A percentile compares a stretch with the other conserved stretches of the same genome.
These are phyloP conservation scores for Pseudomyrmex sp. DNA, from an alignment of 1,140 invertebrate genomes.

Conservation along the genomic window DNA sequence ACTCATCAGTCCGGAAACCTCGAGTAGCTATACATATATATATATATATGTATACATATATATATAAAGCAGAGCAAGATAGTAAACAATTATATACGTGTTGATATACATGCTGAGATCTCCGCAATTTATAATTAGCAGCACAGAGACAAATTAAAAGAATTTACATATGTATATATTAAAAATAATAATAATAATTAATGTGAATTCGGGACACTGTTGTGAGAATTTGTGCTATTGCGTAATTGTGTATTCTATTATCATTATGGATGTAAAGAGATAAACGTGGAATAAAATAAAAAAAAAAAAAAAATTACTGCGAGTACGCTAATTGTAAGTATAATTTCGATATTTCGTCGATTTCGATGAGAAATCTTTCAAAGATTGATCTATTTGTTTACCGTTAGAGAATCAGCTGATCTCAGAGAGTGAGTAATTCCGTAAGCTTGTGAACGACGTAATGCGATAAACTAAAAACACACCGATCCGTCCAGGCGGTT, in stretches of 20 bases:
- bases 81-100: too few relatives aligned
- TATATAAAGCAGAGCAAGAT: too few relatives aligned
- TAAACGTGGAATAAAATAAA: too few relatives aligned
- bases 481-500: conserved; percentile 62
- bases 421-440: conserved; percentile 56
- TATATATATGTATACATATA: background rate
- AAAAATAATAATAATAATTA: background rate
- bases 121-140: too few relatives aligned
- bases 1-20: conserved; percentile 81
- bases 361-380: conserved; percentile 15
- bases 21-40: background rate
- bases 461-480: conserved; percentile 72
- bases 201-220: background rate
- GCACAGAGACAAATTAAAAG: too few relatives aligned
- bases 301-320: too few relatives aligned
- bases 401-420: conserved; percentile 50
- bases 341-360: background rate
- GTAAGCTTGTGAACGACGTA: conserved; percentile 51
- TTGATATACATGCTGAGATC: too few relatives aligned
- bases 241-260: background rate
- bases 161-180: background rate
- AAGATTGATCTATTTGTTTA: conserved; percentile 16
- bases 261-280: background rate
- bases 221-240: background rate
- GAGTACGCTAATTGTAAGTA: too few relatives aligned